Conservation (phyloP, 35 echinoderm and acorn worm species). For the Holothuria glaberrima region DNA sequence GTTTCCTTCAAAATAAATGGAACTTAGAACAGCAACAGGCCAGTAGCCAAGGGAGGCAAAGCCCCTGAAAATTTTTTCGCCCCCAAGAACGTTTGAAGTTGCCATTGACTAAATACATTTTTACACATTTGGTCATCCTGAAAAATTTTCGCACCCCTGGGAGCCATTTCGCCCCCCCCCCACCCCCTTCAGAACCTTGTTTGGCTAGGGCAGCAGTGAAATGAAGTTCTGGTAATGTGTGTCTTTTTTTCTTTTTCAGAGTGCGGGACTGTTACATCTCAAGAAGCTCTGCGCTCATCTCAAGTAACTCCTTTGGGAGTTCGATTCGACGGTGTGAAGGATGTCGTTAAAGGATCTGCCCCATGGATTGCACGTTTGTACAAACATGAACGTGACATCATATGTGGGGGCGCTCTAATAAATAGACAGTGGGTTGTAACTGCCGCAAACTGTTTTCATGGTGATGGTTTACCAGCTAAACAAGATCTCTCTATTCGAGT, state of each 20-base stretch:
- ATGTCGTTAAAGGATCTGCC: conserved; percentile 52
- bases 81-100: too few relatives aligned
- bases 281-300: not conserved
- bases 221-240: too few relatives aligned
- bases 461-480: not conserved
- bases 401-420: conserved; percentile 75
- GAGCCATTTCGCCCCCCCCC: too few relatives aligned
- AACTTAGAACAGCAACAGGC: too few relatives aligned
- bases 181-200: too few relatives aligned
- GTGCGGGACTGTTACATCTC: conserved; percentile 59
- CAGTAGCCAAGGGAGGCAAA: too few relatives aligned
- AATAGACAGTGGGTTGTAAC: conserved; percentile 83
- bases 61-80: too few relatives aligned
- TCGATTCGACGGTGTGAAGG: conserved; percentile 58
- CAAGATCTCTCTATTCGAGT: conserved; percentile 52
- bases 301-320: not conserved
- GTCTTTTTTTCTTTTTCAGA: conserved; percentile 11
- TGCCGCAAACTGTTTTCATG: conserved; percentile 76
- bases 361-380: conserved; percentile 76
- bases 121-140: too few relatives aligned
- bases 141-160: too few relatives aligned
- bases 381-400: conserved; percentile 15
- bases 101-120: too few relatives aligned
- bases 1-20: too few relatives aligned
- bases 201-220: too few relatives aligned